Evolutionary conservation across 2,888 invertebrate species (phyloP).

Genomic region (Lithosia quadra): DNA sequence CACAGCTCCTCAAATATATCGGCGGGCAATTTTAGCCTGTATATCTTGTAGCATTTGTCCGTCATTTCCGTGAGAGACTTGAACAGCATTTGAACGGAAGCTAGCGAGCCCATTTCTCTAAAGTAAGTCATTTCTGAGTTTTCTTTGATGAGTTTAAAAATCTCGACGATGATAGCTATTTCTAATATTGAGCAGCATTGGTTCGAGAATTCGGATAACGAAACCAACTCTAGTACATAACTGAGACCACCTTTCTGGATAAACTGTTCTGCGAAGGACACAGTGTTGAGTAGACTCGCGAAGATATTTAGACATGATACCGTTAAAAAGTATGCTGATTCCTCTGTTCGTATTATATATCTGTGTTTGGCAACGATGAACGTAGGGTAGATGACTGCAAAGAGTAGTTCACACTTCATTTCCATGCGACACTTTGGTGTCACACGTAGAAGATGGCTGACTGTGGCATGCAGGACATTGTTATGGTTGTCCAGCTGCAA

Average conservation of each 20-base stretch:
- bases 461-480: constrained; percentile 84
- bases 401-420: constrained; percentile 86
- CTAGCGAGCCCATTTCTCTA: constrained; percentile 72
- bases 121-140: constrained; percentile 66
- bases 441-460: constrained; percentile 87
- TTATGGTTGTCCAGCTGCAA: constrained; percentile 85
- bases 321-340: constrained; percentile 86
- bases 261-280: constrained; percentile 87
- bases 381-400: constrained; percentile 88
- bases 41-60: constrained; percentile 73
- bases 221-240: constrained; percentile 85
- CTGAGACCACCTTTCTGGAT: constrained; percentile 86
- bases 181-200: constrained; percentile 88
- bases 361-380: constrained; percentile 85
- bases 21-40: constrained; percentile 65
- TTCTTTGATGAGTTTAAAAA: constrained; percentile 80
- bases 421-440: constrained; percentile 85
- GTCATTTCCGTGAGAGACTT: constrained; percentile 75
- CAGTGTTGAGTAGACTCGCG: constrained; percentile 85
- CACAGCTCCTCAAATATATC: constrained; percentile 69
- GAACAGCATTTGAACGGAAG: constrained; percentile 80
- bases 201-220: constrained; percentile 85
- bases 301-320: constrained; percentile 88
- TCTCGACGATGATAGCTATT: constrained; percentile 87
- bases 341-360: constrained; percentile 78